These are phyloP conservation scores for Bergia sp. DNA, from an alignment of 92 coral and sea anemone genomes.

Conservation along the genomic window DNA sequence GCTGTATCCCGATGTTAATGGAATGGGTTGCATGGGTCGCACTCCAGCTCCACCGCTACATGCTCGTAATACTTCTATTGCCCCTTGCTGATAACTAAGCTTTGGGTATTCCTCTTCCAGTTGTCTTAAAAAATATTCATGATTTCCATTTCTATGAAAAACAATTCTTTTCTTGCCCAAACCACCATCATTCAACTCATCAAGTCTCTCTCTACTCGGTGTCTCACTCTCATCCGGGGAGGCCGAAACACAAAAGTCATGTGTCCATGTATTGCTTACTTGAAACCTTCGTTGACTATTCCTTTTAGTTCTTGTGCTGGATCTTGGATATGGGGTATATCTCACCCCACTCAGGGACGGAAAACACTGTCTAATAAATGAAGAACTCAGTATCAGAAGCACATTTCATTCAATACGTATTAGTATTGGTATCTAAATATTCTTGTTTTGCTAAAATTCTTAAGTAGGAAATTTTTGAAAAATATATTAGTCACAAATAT, in stretches of 20 bases:
- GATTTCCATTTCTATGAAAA: constrained; percentile 50
- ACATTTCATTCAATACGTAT: no score
- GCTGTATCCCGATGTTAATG: constrained; percentile 15
- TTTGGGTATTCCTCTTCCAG: constrained; percentile 51
- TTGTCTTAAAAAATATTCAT: constrained; percentile 34
- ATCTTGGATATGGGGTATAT: constrained; percentile 33
- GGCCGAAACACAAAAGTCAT: constrained; percentile 44
- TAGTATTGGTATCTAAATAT: no score
- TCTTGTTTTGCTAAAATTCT: no score
- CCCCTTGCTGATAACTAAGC: constrained; percentile 33
- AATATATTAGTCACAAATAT: no score
- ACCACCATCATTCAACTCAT: constrained; percentile 46
- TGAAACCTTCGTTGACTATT: neutral
- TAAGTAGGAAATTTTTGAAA: no score
- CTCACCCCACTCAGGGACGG: constrained; percentile 40
- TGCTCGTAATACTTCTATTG: constrained; percentile 46
- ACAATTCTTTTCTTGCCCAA: constrained; percentile 54
- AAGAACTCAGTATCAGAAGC: no score
- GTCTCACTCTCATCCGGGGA: constrained; percentile 29
- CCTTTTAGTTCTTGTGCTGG: constrained; percentile 16
- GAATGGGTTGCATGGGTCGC: constrained; percentile 27
- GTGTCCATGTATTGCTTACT: constrained; percentile 49
- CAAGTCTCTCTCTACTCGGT: constrained; percentile 35
- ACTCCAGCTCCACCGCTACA: constrained; percentile 48
- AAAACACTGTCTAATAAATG: constrained; percentile 20